Conservation (phyloP, 2,888 invertebrate species). For the Beris chalybata region DNA sequence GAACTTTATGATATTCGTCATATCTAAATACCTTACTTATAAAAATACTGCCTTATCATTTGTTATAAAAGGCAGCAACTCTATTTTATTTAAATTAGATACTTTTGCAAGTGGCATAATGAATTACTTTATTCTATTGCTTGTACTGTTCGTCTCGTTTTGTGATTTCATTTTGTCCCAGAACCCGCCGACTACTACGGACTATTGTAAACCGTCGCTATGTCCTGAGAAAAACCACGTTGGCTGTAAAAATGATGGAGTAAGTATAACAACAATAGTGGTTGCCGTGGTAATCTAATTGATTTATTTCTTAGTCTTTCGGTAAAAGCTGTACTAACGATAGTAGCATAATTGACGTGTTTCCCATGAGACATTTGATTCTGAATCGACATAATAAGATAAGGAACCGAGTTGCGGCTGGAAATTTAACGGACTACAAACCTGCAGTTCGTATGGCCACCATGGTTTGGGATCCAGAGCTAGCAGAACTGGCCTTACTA, state of each 20-base stretch:
- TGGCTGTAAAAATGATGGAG: slow-evolving; percentile 7
- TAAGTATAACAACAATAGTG: background rate
- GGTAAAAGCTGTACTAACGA: background rate
- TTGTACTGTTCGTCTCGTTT: background rate
- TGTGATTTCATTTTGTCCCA: no score
- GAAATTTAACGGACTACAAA: slow-evolving; percentile 1
- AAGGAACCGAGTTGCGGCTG: slow-evolving; percentile 15
- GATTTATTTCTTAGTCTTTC: background rate
- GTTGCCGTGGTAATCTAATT: background rate
- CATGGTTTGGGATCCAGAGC: slow-evolving; percentile 19
- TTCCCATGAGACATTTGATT: slow-evolving; percentile 38
- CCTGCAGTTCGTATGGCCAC: slow-evolving; percentile 22
- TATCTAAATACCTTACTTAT: no score
- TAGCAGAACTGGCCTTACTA: slow-evolving; percentile 16
- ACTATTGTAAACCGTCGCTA: slow-evolving; percentile 7
- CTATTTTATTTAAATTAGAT: no score
- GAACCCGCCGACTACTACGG: background rate
- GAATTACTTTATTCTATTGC: background rate
- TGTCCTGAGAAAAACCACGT: slow-evolving; percentile 5
- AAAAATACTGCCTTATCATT: no score
- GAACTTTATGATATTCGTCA: no score
- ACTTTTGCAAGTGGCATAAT: background rate
- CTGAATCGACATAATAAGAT: slow-evolving; percentile 38
- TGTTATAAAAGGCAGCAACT: no score
- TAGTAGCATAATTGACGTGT: slow-evolving; percentile 1